These are phyloP conservation scores for Falco biarmicus DNA, from an alignment of 2,797 vertebrate species.

Conservation along the genomic window DNA sequence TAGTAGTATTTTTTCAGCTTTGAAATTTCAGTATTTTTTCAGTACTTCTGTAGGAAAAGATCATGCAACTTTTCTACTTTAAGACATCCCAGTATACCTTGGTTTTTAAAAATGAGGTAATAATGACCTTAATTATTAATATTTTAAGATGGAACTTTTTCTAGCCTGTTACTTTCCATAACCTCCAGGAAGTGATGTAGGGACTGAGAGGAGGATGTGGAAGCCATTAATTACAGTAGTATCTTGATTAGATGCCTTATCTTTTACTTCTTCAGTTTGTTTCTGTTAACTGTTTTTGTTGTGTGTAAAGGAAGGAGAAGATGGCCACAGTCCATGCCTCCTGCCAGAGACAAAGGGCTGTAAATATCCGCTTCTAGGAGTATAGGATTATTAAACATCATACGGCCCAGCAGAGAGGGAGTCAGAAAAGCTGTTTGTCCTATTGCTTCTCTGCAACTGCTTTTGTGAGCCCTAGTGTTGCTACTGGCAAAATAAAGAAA, in stretches of 20 bases:
- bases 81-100: background rate
- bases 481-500: background rate
- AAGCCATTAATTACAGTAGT: background rate
- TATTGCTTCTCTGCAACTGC: background rate
- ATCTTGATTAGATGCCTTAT: background rate
- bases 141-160: background rate
- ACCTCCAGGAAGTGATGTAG: background rate
- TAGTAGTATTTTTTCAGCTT: background rate
- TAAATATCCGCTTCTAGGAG: background rate
- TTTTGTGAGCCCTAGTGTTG: background rate
- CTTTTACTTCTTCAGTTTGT: background rate
- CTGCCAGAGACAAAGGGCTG: background rate
- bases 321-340: background rate
- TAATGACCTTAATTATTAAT: background rate
- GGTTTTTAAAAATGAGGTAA: background rate
- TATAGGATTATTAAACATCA: background rate
- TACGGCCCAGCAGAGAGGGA: background rate
- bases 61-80: background rate
- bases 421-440: background rate
- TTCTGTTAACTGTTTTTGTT: background rate
- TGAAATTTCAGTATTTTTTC: background rate
- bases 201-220: background rate
- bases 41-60: background rate
- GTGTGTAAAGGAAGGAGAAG: background rate
- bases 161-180: background rate